Base-by-base conservation (phyloP, 2,797 vertebrate genomes). In the Falco columbarius region DNA sequence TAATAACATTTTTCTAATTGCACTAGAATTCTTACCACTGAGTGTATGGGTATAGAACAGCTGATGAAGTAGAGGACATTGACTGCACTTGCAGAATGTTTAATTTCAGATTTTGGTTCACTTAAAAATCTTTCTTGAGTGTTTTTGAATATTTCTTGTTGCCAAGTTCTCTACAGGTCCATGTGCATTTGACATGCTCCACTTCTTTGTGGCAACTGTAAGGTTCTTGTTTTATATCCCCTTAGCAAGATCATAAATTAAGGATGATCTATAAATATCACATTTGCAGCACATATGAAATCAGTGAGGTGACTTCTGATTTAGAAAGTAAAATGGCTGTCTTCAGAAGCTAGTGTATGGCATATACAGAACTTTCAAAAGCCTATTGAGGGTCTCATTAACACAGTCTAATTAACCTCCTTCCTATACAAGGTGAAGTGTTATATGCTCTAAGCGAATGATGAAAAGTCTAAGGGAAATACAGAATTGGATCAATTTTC, bases 391-490 rank as follows among this genome's bases (percentile, higher is more conserved):
- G 36, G 30, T 82, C 54, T 85, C 85, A 71, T 38, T 95, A 96
- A 81, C n/a, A 46, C 65, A 49, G n/a, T 47, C 67, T 95, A 87
- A 94, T 96, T 96, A 89, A 89, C 75, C 49, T 91, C 30, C 6
- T 79, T 74, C 30, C 29, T 93, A 71, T 93, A 80, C 96, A 95
- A 96, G 65, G 59, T 91, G 71, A 95, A 86, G 75, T 7, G 3
- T 79, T 97, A 66, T 51, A 22, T 87, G 77, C 68, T 95, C 30
- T 75, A 54, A 89, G 63, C 6, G 34, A 94, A 82, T 52, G 79
- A 86, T 92, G 94, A 93, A 84, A 96, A 95, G 32, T 91, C 38
- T 89, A 92, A 95, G 73, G 66, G 96, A 96, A 97, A 93, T 94
- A 93, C 61, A 92, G 74, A 91, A 59, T 34, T 30, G 77, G 76